Base-by-base conservation (phyloP, 64 coral and sea anemone species). In the Actinia tenebrosa region DNA sequence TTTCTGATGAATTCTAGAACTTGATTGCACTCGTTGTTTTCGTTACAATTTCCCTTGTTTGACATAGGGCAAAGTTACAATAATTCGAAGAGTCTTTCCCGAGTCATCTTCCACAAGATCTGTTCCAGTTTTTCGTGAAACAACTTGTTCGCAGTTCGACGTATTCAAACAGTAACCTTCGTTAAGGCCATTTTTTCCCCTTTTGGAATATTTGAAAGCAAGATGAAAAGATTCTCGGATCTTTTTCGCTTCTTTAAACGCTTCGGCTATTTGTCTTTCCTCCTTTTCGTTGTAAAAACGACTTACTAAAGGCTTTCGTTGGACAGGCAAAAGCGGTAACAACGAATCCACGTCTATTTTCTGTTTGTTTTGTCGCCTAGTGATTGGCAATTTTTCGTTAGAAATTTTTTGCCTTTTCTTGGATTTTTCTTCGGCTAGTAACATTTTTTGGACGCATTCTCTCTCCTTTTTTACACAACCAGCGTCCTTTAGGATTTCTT, bases 131-230 rank as follows among this genome's bases (percentile, higher is more conserved):
- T 56, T 45, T 2, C 15, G 23, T 19, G 16, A 17, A 13, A 83
- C 13, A 10, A 43, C 53, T 1, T 83, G 15, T 23, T 47, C 9
- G 53, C 30, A 53, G 43, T 83, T 83, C 45, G 80, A 47, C 16
- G 27, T n/a, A 47, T 83, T 44, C 53, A 14, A 45, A 84, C 27
- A 66, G 15, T 18, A 80, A 42, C 5, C 78, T 1, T 81, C 19
- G 78, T 45, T 18, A 53, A 8, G 20, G 22, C 3, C 16, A 53
- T 16, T 14, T 30, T 15, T 18, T 8, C 10, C 50, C 11, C 50
- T 84, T 19, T 84, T 84, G 14, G 82, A 84, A 18, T 84, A 84
- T 23, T 84, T 84, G 20, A 84, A 84, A 54, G 82, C 82, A 25
- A 84, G 53, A 54, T 84, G 82, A 52, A 84, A 84, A 2, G 44